Percentiles rank a stretch among this genome's conserved stretches.
These are phyloP conservation scores for Laspeyria flexula DNA, from an alignment of 2,888 invertebrate species.

Conservation along the genomic window DNA sequence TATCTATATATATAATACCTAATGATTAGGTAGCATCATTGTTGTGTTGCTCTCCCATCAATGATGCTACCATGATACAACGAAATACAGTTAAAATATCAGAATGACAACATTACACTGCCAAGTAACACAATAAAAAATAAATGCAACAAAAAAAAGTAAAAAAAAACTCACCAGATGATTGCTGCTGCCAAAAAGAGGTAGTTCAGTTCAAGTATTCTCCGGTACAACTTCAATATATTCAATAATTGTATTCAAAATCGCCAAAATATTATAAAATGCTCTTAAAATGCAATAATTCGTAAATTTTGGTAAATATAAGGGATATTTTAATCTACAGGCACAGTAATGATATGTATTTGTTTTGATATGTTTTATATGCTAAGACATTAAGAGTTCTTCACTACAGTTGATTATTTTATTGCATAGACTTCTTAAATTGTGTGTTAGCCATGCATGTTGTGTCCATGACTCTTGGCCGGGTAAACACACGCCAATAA, in stretches of 20 bases:
- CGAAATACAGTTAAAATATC: too few species aligned
- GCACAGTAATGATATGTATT: slow-evolving; percentile 84
- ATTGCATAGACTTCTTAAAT: slow-evolving; percentile 46
- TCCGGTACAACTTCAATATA: slow-evolving; percentile 14
- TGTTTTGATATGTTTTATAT: slow-evolving; percentile 60
- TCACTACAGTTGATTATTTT: slow-evolving; percentile 31
- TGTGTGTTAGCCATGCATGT: slow-evolving; percentile 24
- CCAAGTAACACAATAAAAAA: too few species aligned
- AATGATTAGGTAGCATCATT: too few species aligned
- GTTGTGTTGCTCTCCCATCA: too few species aligned
- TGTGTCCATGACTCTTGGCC: slow-evolving; percentile 31
- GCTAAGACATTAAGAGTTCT: slow-evolving; percentile 57
- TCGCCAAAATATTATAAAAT: slow-evolving; percentile 48
- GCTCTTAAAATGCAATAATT: slow-evolving; percentile 44
- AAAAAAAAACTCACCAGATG: slow-evolving; percentile 45
- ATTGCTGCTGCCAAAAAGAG: slow-evolving; percentile 33
- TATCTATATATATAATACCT: too few species aligned
- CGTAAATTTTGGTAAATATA: slow-evolving; percentile 54
- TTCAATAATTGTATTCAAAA: slow-evolving; percentile 33
- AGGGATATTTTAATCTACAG: slow-evolving; percentile 67
- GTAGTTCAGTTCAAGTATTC: slow-evolving; percentile 38
- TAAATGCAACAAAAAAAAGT: not conserved
- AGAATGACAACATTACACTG: too few species aligned
- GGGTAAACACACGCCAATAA: slow-evolving; percentile 28
- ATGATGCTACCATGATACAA: too few species aligned